Percentiles rank a stretch among this genome's conserved stretches.
phyloP scores from a whole-genome alignment of 2,113 vertebrate genomes.

The Myiopsitta monachus region DNA sequence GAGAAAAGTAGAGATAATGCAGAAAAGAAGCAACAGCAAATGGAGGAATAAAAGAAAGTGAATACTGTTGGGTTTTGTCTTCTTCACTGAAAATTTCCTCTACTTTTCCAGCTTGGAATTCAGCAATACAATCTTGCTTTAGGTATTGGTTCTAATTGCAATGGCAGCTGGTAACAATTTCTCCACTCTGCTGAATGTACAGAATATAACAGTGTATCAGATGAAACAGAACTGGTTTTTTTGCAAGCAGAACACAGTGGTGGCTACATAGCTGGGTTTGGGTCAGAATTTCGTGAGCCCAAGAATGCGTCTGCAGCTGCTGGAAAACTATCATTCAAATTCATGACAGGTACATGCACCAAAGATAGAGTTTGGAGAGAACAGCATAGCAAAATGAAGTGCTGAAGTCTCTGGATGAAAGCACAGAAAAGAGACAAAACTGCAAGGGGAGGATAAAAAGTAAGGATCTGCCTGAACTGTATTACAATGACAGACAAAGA shows the following conservation, averaged over 20 bases:
- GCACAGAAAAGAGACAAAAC: background rate
- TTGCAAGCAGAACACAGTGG: background rate
- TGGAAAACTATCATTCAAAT: background rate
- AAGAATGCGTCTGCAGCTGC: background rate
- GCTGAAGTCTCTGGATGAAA: background rate
- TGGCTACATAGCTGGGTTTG: background rate
- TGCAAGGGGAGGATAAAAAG: background rate
- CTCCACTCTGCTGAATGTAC: background rate
- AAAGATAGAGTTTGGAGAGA: background rate
- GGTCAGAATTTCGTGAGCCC: background rate
- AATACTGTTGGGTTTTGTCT: background rate
- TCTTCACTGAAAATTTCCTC: background rate
- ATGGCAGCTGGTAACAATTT: background rate
- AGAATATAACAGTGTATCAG: background rate
- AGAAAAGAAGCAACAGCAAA: background rate
- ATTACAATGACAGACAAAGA: background rate
- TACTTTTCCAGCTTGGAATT: background rate
- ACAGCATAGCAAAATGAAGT: accelerated
- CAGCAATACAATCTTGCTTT: background rate
- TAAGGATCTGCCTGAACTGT: background rate
- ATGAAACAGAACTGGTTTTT: background rate
- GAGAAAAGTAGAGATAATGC: background rate
- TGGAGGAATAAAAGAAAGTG: accelerated
- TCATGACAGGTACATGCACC: background rate
- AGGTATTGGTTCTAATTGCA: background rate